phyloP scores from a whole-genome alignment of 2,797 vertebrate genomes.

The Rhinatrema bivittatum region DNA sequence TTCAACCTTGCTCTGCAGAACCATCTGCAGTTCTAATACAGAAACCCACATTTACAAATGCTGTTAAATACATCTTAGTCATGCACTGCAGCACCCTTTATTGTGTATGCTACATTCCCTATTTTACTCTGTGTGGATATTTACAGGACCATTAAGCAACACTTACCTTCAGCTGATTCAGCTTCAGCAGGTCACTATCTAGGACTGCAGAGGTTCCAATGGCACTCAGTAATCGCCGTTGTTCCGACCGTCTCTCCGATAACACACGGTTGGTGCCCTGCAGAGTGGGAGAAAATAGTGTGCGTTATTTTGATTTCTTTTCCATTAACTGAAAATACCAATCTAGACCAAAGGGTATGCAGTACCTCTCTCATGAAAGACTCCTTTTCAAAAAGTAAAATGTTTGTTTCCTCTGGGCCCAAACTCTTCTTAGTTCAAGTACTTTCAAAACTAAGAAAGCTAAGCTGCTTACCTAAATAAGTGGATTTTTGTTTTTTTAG shows the following conservation, averaged over 20 bases:
- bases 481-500: too few relatives aligned
- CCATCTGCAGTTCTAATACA: background rate
- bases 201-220: slow-evolving; percentile 77
- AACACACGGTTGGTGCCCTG: slow-evolving; percentile 77
- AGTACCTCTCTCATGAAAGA: background rate
- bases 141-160: too few relatives aligned
- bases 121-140: too few relatives aligned
- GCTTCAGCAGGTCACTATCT: slow-evolving; percentile 85
- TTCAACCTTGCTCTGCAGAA: background rate
- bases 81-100: too few relatives aligned
- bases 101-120: too few relatives aligned
- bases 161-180: slow-evolving; percentile 86
- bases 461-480: too few relatives aligned
- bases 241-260: slow-evolving; percentile 83
- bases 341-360: background rate
- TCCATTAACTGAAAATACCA: too few relatives aligned
- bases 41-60: background rate
- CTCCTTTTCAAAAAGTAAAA: too few relatives aligned
- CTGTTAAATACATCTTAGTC: background rate
- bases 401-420: too few relatives aligned
- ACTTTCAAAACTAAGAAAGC: too few relatives aligned
- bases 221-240: slow-evolving; percentile 80
- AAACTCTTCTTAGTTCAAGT: too few relatives aligned
- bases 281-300: background rate
- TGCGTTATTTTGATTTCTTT: too few relatives aligned